These are phyloP conservation scores for Spisula solida DNA, from an alignment of 2,888 invertebrate genomes.

Conservation along the genomic window DNA sequence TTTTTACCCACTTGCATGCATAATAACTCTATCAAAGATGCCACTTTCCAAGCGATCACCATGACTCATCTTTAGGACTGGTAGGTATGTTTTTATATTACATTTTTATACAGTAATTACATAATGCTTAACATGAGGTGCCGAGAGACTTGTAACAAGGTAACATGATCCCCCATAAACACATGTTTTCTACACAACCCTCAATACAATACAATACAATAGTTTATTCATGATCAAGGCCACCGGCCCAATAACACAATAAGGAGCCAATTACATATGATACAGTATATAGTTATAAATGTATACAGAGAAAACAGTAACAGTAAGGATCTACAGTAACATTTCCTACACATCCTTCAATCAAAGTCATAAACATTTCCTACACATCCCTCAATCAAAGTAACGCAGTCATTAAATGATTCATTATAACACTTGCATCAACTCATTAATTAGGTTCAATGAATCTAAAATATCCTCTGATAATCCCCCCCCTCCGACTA, in stretches of 20 bases:
- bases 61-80: neutral
- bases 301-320: too few relatives aligned
- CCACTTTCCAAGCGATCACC: neutral
- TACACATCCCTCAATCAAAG: neutral
- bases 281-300: too few relatives aligned
- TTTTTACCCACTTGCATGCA: neutral
- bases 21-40: neutral
- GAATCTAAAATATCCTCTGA: too few relatives aligned
- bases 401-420: neutral
- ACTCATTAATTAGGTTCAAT: neutral
- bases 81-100: neutral
- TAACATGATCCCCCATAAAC: neutral
- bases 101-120: slow-evolving; percentile 8
- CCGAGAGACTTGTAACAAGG: neutral
- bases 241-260: too few relatives aligned
- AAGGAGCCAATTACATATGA: too few relatives aligned
- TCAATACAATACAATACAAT: too few relatives aligned
- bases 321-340: too few relatives aligned
- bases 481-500: too few relatives aligned
- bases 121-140: neutral
- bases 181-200: neutral
- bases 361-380: too few relatives aligned
- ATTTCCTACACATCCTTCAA: too few relatives aligned
- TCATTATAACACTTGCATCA: neutral
- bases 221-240: too few relatives aligned